Evolutionary conservation across 2,888 invertebrate genomes (phyloP).

Genomic region (Geotrupes spiniger): DNA sequence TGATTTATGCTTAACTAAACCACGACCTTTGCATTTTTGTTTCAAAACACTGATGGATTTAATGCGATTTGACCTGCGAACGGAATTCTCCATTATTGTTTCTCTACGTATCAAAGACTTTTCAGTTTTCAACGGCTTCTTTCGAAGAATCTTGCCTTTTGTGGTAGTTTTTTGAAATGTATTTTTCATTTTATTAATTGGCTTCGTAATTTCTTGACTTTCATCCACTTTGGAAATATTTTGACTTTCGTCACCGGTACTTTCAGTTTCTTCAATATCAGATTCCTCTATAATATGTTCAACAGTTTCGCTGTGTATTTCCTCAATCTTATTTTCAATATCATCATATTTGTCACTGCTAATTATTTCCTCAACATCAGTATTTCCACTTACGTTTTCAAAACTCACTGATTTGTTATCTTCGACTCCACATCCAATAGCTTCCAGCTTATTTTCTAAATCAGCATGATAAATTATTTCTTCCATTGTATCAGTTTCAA

Average conservation of each 20-base stretch:
- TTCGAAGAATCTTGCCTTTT: slow-evolving; percentile 33
- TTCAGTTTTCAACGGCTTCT: slow-evolving; percentile 37
- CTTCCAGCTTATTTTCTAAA: not conserved
- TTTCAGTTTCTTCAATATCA: slow-evolving; percentile 13
- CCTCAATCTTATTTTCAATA: no score
- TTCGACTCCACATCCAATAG: not conserved
- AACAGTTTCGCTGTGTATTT: no score
- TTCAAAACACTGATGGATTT: slow-evolving; percentile 71
- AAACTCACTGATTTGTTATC: slow-evolving; percentile 18
- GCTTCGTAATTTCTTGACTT: no score
- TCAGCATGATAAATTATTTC: no score
- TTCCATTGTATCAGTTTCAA: slow-evolving; percentile 3
- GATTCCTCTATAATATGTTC: slow-evolving; percentile 8
- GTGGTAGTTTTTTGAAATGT: not conserved
- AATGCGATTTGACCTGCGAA: slow-evolving; percentile 71
- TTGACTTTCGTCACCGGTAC: slow-evolving; percentile 7
- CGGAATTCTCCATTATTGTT: slow-evolving; percentile 19
- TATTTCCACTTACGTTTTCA: slow-evolving; percentile 12
- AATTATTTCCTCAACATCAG: slow-evolving; percentile 5
- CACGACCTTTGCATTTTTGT: slow-evolving; percentile 58
- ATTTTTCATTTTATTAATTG: no score
- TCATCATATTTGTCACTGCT: slow-evolving; percentile 3
- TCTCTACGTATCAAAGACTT: slow-evolving; percentile 14
- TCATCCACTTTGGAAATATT: no score
- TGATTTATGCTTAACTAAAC: slow-evolving; percentile 45